Evolutionary conservation across 2,797 vertebrate genomes (phyloP).

Genomic region (Cyclopterus lumpus): DNA sequence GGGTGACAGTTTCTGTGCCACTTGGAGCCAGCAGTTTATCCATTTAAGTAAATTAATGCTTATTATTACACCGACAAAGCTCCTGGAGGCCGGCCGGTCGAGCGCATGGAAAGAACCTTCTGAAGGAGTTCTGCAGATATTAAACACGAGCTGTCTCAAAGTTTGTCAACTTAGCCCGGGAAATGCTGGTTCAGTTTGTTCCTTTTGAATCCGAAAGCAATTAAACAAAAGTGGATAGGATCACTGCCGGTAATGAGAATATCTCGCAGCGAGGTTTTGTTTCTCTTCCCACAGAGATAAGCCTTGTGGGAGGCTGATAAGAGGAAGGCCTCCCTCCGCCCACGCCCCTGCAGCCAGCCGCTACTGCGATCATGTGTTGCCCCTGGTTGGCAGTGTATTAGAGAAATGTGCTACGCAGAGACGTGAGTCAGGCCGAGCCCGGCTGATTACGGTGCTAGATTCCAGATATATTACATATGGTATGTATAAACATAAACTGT

Average conservation of each 20-base stretch:
- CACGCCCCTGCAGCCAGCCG: slow-evolving; percentile 5
- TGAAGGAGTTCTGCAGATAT: not conserved
- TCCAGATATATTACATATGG: not conserved
- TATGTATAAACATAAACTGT: not conserved
- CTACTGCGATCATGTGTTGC: slow-evolving; percentile 11
- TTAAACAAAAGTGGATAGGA: slow-evolving; percentile 18
- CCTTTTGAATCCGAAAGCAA: slow-evolving; percentile 15
- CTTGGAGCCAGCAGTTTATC: not conserved
- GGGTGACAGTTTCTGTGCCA: slow-evolving; percentile 6
- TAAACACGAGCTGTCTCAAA: not conserved
- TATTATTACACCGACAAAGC: not conserved
- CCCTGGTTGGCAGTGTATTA: slow-evolving; percentile 15
- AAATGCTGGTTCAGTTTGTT: slow-evolving; percentile 19
- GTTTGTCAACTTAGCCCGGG: not conserved
- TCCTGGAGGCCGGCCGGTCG: not conserved
- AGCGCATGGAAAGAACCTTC: not conserved
- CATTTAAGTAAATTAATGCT: not conserved
- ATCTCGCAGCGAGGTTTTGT: slow-evolving; percentile 39
- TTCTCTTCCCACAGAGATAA: slow-evolving; percentile 47
- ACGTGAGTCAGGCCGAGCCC: slow-evolving; percentile 20
- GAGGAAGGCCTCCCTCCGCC: slow-evolving; percentile 32
- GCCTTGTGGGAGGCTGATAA: slow-evolving; percentile 49
- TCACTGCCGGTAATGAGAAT: slow-evolving; percentile 32
- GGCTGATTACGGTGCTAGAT: not conserved
- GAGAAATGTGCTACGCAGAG: not conserved